These are phyloP conservation scores for Musca domestica DNA, from an alignment of 1,140 invertebrate genomes.

Conservation along the genomic window DNA sequence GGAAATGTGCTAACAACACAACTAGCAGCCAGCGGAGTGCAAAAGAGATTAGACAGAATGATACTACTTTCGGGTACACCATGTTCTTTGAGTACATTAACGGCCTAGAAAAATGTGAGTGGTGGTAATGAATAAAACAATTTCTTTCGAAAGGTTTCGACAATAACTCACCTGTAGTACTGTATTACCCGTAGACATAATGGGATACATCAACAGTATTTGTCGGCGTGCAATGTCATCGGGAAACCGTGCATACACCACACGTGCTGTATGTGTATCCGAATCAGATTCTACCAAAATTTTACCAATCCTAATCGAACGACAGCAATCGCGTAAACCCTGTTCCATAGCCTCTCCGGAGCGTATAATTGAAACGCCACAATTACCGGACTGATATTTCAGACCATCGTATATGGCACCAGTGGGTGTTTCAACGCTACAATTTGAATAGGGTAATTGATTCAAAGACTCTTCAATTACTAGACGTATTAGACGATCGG, in stretches of 20 bases:
- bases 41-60: constrained; percentile 94
- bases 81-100: constrained; percentile 90
- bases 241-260: constrained; percentile 97
- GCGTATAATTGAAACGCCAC: constrained; percentile 95
- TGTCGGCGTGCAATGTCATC: constrained; percentile 89
- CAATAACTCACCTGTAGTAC: constrained; percentile 62
- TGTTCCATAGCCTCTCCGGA: constrained; percentile 98
- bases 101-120: constrained; percentile 87
- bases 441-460: constrained; percentile 89
- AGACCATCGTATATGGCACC: constrained; percentile 86
- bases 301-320: constrained; percentile 96
- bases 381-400: constrained; percentile 93
- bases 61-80: constrained; percentile 91
- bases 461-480: constrained; percentile 99
- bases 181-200: constrained; percentile 97
- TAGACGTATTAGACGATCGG: constrained; percentile 89
- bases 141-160: not conserved
- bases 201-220: constrained; percentile 97
- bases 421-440: constrained; percentile 89
- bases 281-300: constrained; percentile 96
- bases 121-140: not conserved
- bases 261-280: constrained; percentile 92
- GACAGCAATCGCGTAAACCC: constrained; percentile 93
- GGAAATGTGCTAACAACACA: constrained; percentile 86
- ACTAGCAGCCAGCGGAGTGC: constrained; percentile 86